Percentiles rank a stretch among this genome's conserved stretches.
Conservation (phyloP, 2,113 vertebrate species). For the Syngnathoides biaculeatus region DNA sequence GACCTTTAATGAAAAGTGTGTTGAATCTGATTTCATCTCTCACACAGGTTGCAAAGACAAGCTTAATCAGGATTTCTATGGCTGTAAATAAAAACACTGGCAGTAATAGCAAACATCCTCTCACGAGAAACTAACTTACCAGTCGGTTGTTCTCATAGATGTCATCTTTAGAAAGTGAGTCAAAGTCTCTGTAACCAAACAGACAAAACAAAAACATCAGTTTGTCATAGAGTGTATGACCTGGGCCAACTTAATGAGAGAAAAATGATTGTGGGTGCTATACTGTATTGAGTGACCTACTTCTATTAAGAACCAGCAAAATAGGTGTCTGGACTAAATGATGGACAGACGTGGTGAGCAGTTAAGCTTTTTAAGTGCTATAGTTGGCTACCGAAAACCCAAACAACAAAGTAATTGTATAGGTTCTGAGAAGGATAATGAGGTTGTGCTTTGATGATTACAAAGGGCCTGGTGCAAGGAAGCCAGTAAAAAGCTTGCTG, state of each 20-base stretch:
- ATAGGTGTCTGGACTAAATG: constrained; percentile 21
- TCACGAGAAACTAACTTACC: constrained; percentile 73
- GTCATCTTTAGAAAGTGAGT: constrained; percentile 91
- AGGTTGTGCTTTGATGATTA: constrained; percentile 51
- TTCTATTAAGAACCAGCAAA: constrained; percentile 34
- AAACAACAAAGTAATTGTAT: constrained; percentile 11
- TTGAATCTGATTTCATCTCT: too few species aligned
- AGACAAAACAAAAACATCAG: constrained; percentile 5
- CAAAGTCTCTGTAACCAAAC: constrained; percentile 84
- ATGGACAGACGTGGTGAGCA: constrained; percentile 3
- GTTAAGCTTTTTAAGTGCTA: constrained; percentile 6
- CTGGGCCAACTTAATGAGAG: background rate
- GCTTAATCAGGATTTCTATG: constrained; percentile 13
- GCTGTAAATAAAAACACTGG: background rate
- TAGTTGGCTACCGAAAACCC: constrained; percentile 5
- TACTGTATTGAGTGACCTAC: constrained; percentile 28
- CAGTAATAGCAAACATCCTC: background rate
- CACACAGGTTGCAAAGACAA: too few species aligned
- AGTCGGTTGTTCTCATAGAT: constrained; percentile 93
- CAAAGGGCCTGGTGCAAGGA: constrained; percentile 40
- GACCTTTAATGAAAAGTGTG: too few species aligned
- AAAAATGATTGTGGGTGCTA: background rate
- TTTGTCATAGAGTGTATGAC: background rate
- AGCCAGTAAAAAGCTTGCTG: constrained; percentile 63
- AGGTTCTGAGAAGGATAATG: constrained; percentile 22